These are phyloP conservation scores for Phoenicopterus ruber DNA, from an alignment of 2,113 vertebrate genomes.

Conservation along the genomic window DNA sequence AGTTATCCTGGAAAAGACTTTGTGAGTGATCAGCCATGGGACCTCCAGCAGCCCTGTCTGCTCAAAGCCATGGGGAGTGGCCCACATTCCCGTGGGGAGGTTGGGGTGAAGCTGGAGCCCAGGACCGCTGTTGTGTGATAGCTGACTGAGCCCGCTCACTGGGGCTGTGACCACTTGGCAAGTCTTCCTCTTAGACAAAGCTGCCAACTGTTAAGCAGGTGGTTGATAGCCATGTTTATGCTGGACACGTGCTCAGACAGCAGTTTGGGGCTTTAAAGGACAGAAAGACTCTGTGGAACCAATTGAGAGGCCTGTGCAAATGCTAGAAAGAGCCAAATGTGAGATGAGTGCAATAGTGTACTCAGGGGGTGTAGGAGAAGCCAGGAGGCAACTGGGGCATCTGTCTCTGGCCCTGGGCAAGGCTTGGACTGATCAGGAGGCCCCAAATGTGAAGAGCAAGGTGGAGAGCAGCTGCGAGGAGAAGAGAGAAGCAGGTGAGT, in stretches of 20 bases:
- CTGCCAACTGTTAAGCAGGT: background rate
- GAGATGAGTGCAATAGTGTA: background rate
- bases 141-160: background rate
- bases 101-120: background rate
- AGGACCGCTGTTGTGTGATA: background rate
- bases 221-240: background rate
- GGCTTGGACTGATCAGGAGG: background rate
- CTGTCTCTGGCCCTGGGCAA: background rate
- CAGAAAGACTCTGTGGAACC: background rate
- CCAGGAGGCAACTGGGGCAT: background rate
- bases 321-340: background rate
- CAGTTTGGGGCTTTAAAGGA: background rate
- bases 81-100: rapidly evolving
- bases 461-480: background rate
- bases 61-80: background rate
- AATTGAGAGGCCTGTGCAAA: background rate
- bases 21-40: background rate
- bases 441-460: background rate
- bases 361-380: background rate
- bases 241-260: background rate
- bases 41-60: background rate
- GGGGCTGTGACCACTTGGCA: background rate
- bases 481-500: background rate
- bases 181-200: background rate
- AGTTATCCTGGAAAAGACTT: background rate